Base-by-base conservation (phyloP, 2,888 invertebrate genomes). In the Drosophila maculinotata region DNA sequence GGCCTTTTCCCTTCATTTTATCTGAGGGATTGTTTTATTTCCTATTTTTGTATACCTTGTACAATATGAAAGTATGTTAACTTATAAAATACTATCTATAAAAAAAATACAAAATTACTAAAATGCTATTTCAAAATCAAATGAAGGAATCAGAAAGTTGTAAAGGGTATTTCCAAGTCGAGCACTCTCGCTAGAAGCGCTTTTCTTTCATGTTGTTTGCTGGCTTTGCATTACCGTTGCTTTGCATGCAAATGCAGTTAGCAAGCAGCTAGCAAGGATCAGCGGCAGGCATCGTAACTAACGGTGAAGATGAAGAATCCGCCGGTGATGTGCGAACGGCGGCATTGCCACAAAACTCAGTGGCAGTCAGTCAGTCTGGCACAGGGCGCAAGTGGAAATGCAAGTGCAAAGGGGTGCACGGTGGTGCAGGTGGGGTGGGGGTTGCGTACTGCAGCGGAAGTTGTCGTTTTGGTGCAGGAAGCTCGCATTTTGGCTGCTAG, bases 391-490 rank as follows among this genome's bases (percentile, higher is more conserved):
- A 44, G 25, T 28, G 31, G 26, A 35, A 26, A 14, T 30, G 33
- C 35, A 26, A 20, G n/a, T 26, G 15, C 14, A 15, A 31, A 20
- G 14, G 42, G 31, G 8, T 12, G 6, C 8, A 12, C 1, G 7
- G 3, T 0, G 1, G 8, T 9, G 7, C 15, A 28, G 14, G 0
- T 26, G 8, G 9, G 15, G 7, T 10, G 8, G 26, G 17, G 4
- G 12, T 1, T 10, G 33, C 56, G 17, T 20, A 31, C 36, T 64
- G 58, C 65, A 69, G 54, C 81, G 81, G 81, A 82, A 87, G 81
- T 82, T 82, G 85, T 82, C 81, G 82, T 78, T 82, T 71, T 87
- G 81, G 56, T 54, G 58, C 81, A 87, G 81, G 81, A 87, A 84
- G 63, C 75, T 47, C 66, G 53, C 60, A 68, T 73, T 75, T 76